Percentiles rank a stretch among this genome's conserved stretches.
phyloP scores from a whole-genome alignment of 2,113 vertebrate species.

The Saguinus midas region DNA sequence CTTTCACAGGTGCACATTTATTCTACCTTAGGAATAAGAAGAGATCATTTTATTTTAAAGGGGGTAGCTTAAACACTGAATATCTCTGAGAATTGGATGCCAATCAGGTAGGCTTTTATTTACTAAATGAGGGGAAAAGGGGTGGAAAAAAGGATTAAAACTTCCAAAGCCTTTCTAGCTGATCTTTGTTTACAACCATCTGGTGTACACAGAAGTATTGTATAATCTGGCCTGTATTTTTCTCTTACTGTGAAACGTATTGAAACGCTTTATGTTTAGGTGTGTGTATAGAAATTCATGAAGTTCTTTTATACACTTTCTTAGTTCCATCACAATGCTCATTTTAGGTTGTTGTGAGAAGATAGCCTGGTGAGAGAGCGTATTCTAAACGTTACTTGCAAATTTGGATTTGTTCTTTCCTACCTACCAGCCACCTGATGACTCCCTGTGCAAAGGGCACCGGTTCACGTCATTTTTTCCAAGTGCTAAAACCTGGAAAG shows the following conservation, averaged over 20 bases:
- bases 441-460: constrained; percentile 61
- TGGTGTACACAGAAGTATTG: constrained; percentile 4
- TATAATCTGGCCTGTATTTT: constrained; percentile 62
- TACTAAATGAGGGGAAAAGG: background rate
- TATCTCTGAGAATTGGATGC: constrained; percentile 27
- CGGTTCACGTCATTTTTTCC: constrained; percentile 75
- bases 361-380: constrained; percentile 5
- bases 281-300: constrained; percentile 58
- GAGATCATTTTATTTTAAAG: background rate
- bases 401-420: constrained; percentile 65
- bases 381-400: constrained; percentile 51
- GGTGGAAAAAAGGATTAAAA: background rate
- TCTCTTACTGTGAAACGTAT: constrained; percentile 55
- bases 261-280: constrained; percentile 70
- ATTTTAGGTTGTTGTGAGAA: constrained; percentile 22
- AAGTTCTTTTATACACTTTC: constrained; percentile 42
- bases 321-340: background rate
- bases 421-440: constrained; percentile 75
- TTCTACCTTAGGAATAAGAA: constrained; percentile 34
- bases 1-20: constrained; percentile 64
- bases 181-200: background rate
- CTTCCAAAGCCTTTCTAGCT: background rate
- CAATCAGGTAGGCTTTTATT: constrained; percentile 47
- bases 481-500: constrained; percentile 73
- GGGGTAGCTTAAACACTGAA: background rate